Evolutionary conservation across 2,113 vertebrate genomes (phyloP).

Genomic region (Emydocephalus ijimae): DNA sequence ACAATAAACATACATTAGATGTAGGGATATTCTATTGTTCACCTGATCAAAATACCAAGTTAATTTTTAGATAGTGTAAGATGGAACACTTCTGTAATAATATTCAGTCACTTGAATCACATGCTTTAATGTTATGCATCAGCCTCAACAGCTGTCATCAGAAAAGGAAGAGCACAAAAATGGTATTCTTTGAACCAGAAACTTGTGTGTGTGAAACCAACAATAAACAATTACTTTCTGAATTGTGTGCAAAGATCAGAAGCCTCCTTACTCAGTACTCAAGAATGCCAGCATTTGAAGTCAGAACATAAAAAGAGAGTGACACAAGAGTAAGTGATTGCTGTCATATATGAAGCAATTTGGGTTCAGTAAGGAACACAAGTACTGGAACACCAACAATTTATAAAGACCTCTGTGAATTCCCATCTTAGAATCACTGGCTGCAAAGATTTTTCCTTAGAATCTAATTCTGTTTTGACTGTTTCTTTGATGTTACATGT

Average conservation of each 20-base stretch:
- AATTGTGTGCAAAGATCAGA: neutral
- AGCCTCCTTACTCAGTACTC: neutral
- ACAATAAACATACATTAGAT: neutral
- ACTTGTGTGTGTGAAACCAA: neutral
- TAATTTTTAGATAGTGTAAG: neutral
- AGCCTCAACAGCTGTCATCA: neutral
- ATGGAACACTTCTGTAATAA: neutral
- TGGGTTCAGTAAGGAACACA: neutral
- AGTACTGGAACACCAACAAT: neutral
- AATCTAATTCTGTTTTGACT: neutral
- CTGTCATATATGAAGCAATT: neutral
- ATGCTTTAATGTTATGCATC: neutral
- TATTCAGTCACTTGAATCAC: neutral
- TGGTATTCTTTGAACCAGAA: neutral
- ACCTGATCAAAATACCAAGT: neutral
- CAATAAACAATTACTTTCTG: neutral
- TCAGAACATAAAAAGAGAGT: neutral
- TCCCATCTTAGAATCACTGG: neutral
- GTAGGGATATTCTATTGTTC: neutral
- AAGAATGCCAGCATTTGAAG: neutral
- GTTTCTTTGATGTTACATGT: neutral
- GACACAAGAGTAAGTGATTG: neutral
- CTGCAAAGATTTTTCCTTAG: neutral
- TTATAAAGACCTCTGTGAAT: neutral
- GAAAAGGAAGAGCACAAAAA: neutral